These are phyloP conservation scores for Alosa alosa DNA, from an alignment of 2,113 vertebrate genomes.

Conservation along the genomic window DNA sequence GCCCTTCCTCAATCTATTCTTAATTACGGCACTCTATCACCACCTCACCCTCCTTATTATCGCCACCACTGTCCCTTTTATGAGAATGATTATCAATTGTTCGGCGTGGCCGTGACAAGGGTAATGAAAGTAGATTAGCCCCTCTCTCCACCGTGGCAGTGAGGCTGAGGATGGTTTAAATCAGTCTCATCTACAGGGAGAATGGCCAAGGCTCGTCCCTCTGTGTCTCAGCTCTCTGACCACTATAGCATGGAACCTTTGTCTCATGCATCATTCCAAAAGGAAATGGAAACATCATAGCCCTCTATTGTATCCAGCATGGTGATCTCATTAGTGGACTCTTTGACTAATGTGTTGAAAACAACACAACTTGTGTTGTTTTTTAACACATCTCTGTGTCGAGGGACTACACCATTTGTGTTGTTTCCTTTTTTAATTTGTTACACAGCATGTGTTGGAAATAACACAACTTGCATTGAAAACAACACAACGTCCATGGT, in stretches of 20 bases:
- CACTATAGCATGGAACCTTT: background rate
- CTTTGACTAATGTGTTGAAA: too few relatives aligned
- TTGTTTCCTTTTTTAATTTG: too few relatives aligned
- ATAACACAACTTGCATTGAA: too few relatives aligned
- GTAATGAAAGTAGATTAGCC: conserved; percentile 63
- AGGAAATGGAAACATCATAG: background rate
- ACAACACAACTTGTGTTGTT: too few relatives aligned
- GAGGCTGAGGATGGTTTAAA: conserved; percentile 47
- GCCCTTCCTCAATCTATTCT: conserved; percentile 14
- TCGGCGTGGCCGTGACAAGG: conserved; percentile 46
- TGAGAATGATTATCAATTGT: conserved; percentile 60
- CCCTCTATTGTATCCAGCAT: background rate
- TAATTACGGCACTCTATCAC: conserved; percentile 26
- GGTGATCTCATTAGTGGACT: background rate
- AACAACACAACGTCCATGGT: too few relatives aligned
- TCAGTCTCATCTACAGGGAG: conserved; percentile 36
- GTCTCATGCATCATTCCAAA: background rate
- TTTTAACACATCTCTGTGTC: too few relatives aligned
- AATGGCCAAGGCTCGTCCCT: background rate
- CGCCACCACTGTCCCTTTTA: conserved; percentile 55
- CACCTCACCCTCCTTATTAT: conserved; percentile 48
- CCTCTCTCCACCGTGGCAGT: conserved; percentile 42
- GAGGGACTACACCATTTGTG: too few relatives aligned
- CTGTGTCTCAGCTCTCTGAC: background rate
- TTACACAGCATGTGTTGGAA: too few relatives aligned